Evolutionary conservation across 1,140 invertebrate species (phyloP), one percentile per base, ranked within the genome.

Genomic region (Agraylea sexmaculata): DNA sequence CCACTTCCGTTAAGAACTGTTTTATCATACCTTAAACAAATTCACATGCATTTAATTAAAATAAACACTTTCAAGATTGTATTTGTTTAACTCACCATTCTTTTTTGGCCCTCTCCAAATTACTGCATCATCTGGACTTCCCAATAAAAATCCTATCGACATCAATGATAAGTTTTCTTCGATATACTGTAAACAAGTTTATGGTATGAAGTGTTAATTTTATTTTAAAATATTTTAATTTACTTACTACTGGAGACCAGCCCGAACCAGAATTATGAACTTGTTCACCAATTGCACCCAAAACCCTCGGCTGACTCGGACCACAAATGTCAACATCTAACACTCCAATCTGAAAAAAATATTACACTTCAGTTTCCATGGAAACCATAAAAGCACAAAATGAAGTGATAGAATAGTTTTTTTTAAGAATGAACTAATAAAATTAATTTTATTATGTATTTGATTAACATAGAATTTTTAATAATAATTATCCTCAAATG

Each of bases 71-170:
- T 12, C 30, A 32, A 32, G 5, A 29, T 25, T 6, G n/a, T 25
- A 7, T 25, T 6, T 25, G n/a, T 25, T 25, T 30, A 40, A 43
- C 51, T 54, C 66, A 80, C 79, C 84, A 62, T 91, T 93, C 61
- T 95, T 95, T 51, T 93, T 92, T 1, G 91, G 89, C 40, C 91
- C 92, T 53, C 92, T 72, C 92, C 92, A 96, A 53, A 96, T 90
- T 11, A 96, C 83, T 4, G 91, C 87, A 59, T 87, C 84, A 54
- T 86, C 83, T 7, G 80, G 73, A 57, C 75, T 80, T 32, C 70
- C 70, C 15, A 95, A 66, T 15, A 95, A 66, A 63, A 95, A 94
- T 7, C 87, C 90, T 59, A 95, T 86, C 1, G 89, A 94, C 88
- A 96, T 92, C 3, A 95, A 63, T 16, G 78, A 82, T 18, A 95